Evolutionary conservation across 1,140 invertebrate genomes (phyloP), one percentile per base, ranked within the genome.

Genomic region (Micrasema minimum): DNA sequence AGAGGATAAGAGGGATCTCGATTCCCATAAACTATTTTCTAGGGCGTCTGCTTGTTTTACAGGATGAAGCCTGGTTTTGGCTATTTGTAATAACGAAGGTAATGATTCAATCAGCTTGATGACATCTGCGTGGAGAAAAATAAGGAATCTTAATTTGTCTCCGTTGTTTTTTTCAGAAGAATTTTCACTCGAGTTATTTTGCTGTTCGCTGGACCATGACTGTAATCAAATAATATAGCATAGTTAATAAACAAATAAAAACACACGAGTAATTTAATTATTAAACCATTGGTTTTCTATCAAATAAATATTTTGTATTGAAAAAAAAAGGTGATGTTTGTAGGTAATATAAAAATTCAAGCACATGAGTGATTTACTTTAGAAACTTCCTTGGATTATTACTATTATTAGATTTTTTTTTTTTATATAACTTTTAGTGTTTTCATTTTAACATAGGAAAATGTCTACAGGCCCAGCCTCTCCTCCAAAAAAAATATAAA

Each of bases 21-120:
- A 84, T 38, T 88, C 83, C 59, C 81, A 79, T 22, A 89, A 79
- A 72, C 86, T 82, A 69, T 82, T 78, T 67, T 70, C 74, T 12
- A 85, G 51, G 31, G 82, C 46, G 22, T 77, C 76, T 72, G 77
- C 79, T 69, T 77, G 76, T 59, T 79, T 78, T 5, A 76, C 55
- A 41, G 76, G 74, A 37, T 77, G 71, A 48, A 87, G 75, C 80
- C 84, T 88, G 5, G 62, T 78, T 67, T 79, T 77, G 20, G 83
- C 82, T 51, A 81, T 75, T 57, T 81, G 70, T 68, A 87, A 59
- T 71, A 88, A 80, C 20, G 71, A 75, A 41, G 85, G 84, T 18
- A 89, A 77, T 72, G 76, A 81, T 18, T 74, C 75, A 18, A 80
- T 71, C 6, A 87, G 69, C 76, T 81, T 83, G 71, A 81, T 79